These are phyloP conservation scores for Aptenodytes forsteri DNA, from an alignment of 2,113 vertebrate genomes.

Conservation along the genomic window DNA sequence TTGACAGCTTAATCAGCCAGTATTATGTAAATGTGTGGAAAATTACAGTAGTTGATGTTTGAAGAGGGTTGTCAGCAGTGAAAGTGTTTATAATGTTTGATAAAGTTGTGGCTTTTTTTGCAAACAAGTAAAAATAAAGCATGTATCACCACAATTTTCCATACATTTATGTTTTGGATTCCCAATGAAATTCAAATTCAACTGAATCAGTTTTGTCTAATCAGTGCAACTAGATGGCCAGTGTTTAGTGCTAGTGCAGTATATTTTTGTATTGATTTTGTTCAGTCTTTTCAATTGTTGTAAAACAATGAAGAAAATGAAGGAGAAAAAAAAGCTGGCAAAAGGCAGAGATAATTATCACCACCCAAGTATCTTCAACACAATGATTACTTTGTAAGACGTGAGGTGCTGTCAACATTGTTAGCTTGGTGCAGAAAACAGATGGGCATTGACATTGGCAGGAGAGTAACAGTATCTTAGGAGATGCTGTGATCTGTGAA, in stretches of 20 bases:
- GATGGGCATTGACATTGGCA: neutral
- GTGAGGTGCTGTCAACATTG: neutral
- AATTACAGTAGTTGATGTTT: conserved; percentile 50
- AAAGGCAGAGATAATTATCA: neutral
- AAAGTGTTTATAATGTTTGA: conserved; percentile 44
- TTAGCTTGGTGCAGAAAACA: neutral
- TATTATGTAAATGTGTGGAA: conserved; percentile 56
- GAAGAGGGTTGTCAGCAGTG: conserved; percentile 43
- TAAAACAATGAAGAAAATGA: neutral
- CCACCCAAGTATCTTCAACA: neutral
- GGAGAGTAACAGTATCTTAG: neutral
- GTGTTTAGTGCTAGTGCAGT: neutral
- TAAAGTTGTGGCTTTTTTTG: conserved; percentile 3
- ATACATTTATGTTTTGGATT: neutral
- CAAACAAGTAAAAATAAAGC: conserved; percentile 46
- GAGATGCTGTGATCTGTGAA: neutral
- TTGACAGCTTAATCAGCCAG: conserved; percentile 42
- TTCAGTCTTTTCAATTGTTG: neutral
- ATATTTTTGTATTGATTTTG: neutral
- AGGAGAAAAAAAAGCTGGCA: neutral
- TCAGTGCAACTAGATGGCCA: neutral
- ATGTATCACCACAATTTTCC: neutral
- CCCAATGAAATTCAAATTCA: neutral
- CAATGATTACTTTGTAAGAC: neutral
- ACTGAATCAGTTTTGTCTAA: neutral